Conservation (phyloP, 2,797 vertebrate genomes). For the Limnodromus scolopaceus region DNA sequence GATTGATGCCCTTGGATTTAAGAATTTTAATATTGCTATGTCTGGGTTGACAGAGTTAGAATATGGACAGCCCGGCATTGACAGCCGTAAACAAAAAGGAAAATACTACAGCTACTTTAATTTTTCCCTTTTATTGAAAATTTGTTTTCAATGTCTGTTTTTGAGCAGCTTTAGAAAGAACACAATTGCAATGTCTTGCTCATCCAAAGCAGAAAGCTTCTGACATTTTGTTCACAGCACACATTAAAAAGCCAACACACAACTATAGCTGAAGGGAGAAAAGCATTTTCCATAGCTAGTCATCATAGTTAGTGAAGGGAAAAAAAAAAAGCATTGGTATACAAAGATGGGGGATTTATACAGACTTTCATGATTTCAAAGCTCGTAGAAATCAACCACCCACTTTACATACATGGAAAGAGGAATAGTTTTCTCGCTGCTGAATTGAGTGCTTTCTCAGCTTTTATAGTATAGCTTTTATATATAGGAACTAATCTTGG, state of each 20-base stretch:
- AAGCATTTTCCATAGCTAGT: background rate
- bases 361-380: background rate
- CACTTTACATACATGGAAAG: background rate
- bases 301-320: background rate
- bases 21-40: background rate
- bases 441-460: background rate
- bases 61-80: background rate
- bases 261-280: background rate
- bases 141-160: background rate
- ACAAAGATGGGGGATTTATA: background rate
- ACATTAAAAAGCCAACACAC: background rate
- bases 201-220: background rate
- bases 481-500: background rate
- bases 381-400: background rate
- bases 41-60: background rate
- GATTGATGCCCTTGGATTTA: background rate
- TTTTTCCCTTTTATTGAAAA: background rate
- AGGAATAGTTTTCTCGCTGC: background rate
- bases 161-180: background rate
- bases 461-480: too few relatives aligned
- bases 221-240: background rate
- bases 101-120: background rate
- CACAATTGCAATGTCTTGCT: background rate
- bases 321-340: background rate
- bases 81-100: background rate